phyloP scores from a whole-genome alignment of 2,888 invertebrate genomes.

The Anagyrus pseudococci region DNA sequence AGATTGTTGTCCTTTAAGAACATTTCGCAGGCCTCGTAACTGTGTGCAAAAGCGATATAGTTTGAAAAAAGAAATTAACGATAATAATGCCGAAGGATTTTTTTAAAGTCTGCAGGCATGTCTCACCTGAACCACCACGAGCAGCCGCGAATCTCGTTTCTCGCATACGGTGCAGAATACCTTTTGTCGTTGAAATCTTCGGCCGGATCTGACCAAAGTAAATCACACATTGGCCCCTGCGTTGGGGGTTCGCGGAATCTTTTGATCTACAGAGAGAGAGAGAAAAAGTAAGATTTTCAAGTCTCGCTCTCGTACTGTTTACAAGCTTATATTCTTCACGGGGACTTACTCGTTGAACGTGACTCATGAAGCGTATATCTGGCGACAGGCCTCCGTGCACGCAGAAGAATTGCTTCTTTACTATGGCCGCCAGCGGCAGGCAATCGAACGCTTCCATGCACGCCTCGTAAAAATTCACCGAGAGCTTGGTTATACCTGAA shows the following conservation, averaged over 20 bases:
- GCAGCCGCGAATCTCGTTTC: constrained; percentile 32
- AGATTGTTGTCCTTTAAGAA: constrained; percentile 21
- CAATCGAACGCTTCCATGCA: constrained; percentile 36
- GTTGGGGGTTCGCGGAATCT: constrained; percentile 34
- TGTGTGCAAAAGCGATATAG: neutral
- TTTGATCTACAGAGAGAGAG: constrained; percentile 14
- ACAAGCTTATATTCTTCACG: neutral
- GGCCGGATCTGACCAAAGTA: constrained; percentile 34
- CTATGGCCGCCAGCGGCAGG: constrained; percentile 34
- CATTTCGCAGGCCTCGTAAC: constrained; percentile 24
- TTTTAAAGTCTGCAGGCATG: too few relatives aligned
- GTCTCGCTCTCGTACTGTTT: too few relatives aligned
- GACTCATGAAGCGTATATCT: constrained; percentile 3
- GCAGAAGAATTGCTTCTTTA: constrained; percentile 33
- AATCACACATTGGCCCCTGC: constrained; percentile 27
- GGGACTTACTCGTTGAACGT: neutral
- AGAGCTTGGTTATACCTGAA: too few relatives aligned
- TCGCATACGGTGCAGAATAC: constrained; percentile 4
- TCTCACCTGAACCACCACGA: constrained; percentile 33
- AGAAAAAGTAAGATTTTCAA: too few relatives aligned
- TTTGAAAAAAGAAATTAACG: too few relatives aligned
- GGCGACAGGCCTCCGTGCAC: constrained; percentile 36
- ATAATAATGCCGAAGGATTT: too few relatives aligned
- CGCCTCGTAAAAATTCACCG: constrained; percentile 32
- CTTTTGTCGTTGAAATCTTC: constrained; percentile 11